Conservation (phyloP, 2,888 invertebrate species). For the Megaustenia siamemsis region DNA sequence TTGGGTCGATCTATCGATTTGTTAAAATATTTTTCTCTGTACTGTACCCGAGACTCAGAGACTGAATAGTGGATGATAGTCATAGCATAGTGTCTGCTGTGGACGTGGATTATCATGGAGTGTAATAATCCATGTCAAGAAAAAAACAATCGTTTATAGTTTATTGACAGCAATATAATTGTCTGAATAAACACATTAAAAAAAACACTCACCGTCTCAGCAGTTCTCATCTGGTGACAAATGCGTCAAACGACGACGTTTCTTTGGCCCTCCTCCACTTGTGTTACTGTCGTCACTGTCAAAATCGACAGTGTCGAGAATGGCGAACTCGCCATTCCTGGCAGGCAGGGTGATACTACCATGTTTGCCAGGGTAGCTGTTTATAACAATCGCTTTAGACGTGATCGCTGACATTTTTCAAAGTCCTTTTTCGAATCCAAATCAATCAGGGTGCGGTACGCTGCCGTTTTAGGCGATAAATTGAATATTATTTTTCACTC, state of each 20-base stretch:
- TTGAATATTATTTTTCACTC: neutral
- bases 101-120: neutral
- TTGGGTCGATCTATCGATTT: too few relatives aligned
- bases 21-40: too few relatives aligned
- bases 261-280: constrained; percentile 73
- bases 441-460: constrained; percentile 16
- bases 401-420: constrained; percentile 51
- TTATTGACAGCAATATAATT: neutral
- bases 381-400: constrained; percentile 57
- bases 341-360: constrained; percentile 60
- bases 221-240: constrained; percentile 80
- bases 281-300: constrained; percentile 58
- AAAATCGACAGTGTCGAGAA: constrained; percentile 58
- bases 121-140: neutral
- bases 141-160: neutral
- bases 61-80: too few relatives aligned
- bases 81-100: neutral
- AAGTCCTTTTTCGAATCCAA: constrained; percentile 42
- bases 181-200: neutral
- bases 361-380: constrained; percentile 52
- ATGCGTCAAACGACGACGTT: constrained; percentile 80
- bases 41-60: too few relatives aligned
- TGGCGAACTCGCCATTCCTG: constrained; percentile 53
- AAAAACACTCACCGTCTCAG: constrained; percentile 75
- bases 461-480: constrained; percentile 40